Percentiles rank a stretch among this genome's conserved stretches.
Conservation (phyloP, 2,113 vertebrate genomes). For the Vimba vimba region DNA sequence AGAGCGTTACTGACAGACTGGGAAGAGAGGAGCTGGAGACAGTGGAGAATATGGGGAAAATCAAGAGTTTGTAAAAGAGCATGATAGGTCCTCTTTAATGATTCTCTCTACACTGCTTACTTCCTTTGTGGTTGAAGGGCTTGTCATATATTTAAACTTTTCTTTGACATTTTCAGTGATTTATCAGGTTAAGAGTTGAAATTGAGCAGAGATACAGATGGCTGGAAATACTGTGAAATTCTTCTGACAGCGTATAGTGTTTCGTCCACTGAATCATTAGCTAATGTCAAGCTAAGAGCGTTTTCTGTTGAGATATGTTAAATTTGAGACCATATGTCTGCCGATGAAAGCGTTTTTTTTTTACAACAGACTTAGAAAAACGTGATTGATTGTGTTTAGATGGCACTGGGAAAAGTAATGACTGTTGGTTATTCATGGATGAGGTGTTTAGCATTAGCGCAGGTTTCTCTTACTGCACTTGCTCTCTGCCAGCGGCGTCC, state of each 20-base stretch:
- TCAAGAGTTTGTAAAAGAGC: no score
- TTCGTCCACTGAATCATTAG: background rate
- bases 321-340: background rate
- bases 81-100: background rate
- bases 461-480: constrained; percentile 19
- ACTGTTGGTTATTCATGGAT: background rate
- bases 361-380: background rate
- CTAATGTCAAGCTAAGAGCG: background rate
- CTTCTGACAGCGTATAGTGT: background rate
- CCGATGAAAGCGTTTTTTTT: background rate
- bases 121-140: constrained; percentile 10
- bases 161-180: background rate
- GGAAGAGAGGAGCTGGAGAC: no score
- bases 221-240: constrained; percentile 24
- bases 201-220: constrained; percentile 31
- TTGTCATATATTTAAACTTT: background rate
- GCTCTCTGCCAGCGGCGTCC: constrained; percentile 16
- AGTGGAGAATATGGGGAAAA: no score
- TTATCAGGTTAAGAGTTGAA: constrained; percentile 49
- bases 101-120: background rate
- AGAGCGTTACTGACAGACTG: no score
- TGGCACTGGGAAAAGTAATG: background rate
- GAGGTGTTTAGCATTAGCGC: constrained; percentile 10
- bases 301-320: constrained; percentile 33
- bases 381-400: constrained; percentile 33